Base-by-base conservation (phyloP, 1,140 invertebrate genomes). In the Daktulosphaira vitifoliae region DNA sequence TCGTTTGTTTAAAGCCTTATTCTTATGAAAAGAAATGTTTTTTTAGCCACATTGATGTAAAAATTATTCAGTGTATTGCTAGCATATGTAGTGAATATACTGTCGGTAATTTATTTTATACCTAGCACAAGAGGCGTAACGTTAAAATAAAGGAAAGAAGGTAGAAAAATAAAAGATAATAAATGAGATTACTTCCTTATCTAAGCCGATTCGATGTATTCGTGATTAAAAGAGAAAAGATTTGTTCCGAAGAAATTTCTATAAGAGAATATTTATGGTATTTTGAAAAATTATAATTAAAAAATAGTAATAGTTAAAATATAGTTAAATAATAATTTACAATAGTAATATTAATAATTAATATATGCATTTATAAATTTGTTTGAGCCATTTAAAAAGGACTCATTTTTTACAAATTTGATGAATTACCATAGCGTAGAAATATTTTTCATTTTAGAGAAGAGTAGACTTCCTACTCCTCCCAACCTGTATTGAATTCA, bases 1-100 rank as follows among this genome's bases (percentile, higher is more conserved):
- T 62, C 56, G 56, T 62, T 62, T 48, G 56, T 62, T 48, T 16
- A 26, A 20, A 29, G 44, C 42, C 56, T 8, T 46, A 8, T 29
- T 25, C 25, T 46, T 59, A 59, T 59, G 54, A 59, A 59, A 59
- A 59, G 54, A 23, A 44, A 59, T 59, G 54, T 29, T 59, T 59
- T 59, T 59, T 59, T 39, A 59, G 18, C 54, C 54, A 46, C 29
- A 26, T 39, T 62, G 56, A 62, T 62, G 56, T 46, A 62, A 48
- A 62, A 62, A 62, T 62, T 62, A 62, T 62, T 62, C 56, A 62
- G 46, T 39, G 56, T 39, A 46, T 62, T 39, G 56, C 44, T 39
- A 39, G 44, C 56, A 46, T 62, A 62, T 62, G 56, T 48, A 39
- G 39, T 39, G 42, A 48, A 48, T 48, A 48, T 48, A 62, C 53